These are phyloP conservation scores for Resseliella maxima DNA, from an alignment of 2,888 invertebrate species.

Conservation along the genomic window DNA sequence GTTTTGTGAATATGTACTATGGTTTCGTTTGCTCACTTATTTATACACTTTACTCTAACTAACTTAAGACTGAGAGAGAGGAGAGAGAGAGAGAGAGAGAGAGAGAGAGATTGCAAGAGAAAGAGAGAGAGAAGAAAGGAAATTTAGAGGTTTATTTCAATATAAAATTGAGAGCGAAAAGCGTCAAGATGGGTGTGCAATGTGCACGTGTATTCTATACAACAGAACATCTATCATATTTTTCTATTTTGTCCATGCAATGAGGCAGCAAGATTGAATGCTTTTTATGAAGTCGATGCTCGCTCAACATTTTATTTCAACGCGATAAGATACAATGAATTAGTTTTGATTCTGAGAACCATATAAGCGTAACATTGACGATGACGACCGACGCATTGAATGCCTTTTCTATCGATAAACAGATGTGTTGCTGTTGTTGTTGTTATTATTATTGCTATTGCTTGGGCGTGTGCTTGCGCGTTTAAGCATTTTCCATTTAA, in stretches of 20 bases:
- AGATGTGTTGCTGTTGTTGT: too few species aligned
- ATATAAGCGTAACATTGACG: too few species aligned
- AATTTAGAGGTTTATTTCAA: conserved; percentile 18
- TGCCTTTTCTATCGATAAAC: too few species aligned
- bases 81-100: neutral
- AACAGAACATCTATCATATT: conserved; percentile 17
- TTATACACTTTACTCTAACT: too few species aligned
- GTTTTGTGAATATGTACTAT: neutral
- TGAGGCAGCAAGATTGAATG: neutral
- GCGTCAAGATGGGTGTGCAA: neutral
- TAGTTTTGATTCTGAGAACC: conserved; percentile 18
- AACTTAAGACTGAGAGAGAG: neutral
- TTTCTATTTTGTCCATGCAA: conserved; percentile 19
- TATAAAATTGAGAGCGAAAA: neutral
- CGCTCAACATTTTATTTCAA: conserved; percentile 1
- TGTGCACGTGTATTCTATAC: neutral
- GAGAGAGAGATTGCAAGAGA: too few species aligned
- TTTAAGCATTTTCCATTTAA: too few species aligned
- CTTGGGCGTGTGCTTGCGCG: too few species aligned
- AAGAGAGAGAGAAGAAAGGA: too few species aligned
- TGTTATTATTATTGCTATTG: too few species aligned
- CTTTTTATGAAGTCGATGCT: conserved; percentile 11
- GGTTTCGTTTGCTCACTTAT: too few species aligned
- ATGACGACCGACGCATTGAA: too few species aligned
- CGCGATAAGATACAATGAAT: conserved; percentile 8